A percentile compares a stretch with the other conserved stretches of the same genome.
phyloP scores from a whole-genome alignment of 2,888 invertebrate genomes.

The Dolichopus griseipennis region DNA sequence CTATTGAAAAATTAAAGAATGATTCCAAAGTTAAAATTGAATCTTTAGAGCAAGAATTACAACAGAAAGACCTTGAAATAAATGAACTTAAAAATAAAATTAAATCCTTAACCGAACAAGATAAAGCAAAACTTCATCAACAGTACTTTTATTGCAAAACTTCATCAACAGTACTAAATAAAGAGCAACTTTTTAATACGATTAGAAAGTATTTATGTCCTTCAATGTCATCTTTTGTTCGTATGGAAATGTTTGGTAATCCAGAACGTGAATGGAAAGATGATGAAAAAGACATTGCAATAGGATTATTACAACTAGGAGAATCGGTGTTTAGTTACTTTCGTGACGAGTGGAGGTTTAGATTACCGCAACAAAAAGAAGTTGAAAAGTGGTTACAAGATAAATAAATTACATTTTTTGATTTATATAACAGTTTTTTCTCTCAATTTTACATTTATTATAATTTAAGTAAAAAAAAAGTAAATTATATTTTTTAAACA shows the following conservation, averaged over 20 bases:
- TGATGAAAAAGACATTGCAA: conserved; percentile 35
- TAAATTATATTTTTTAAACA: conserved; percentile 13
- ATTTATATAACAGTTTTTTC: no score
- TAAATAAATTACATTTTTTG: not conserved
- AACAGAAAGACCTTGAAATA: not conserved
- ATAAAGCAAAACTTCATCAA: conserved; percentile 9
- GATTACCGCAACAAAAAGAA: conserved; percentile 34
- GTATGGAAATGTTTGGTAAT: conserved; percentile 42
- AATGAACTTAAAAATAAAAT: not conserved
- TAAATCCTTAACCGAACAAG: conserved; percentile 21
- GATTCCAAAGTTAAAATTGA: conserved; percentile 9
- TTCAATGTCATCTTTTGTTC: conserved; percentile 37
- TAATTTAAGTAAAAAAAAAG: no score
- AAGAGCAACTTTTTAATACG: conserved; percentile 37
- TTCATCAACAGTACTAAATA: conserved; percentile 23
- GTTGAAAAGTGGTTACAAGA: conserved; percentile 32
- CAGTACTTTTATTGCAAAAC: conserved; percentile 15
- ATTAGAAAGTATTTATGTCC: conserved; percentile 39
- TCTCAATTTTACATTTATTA: no score
- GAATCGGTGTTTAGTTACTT: conserved; percentile 34
- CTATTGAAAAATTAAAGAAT: conserved; percentile 6
- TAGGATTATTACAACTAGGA: conserved; percentile 36
- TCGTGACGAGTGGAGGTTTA: conserved; percentile 40
- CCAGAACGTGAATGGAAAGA: conserved; percentile 36
- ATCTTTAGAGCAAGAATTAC: conserved; percentile 13